These are phyloP conservation scores for Caenorhabditis inopinata DNA, from an alignment of 1,140 invertebrate species.

Conservation along the genomic window DNA sequence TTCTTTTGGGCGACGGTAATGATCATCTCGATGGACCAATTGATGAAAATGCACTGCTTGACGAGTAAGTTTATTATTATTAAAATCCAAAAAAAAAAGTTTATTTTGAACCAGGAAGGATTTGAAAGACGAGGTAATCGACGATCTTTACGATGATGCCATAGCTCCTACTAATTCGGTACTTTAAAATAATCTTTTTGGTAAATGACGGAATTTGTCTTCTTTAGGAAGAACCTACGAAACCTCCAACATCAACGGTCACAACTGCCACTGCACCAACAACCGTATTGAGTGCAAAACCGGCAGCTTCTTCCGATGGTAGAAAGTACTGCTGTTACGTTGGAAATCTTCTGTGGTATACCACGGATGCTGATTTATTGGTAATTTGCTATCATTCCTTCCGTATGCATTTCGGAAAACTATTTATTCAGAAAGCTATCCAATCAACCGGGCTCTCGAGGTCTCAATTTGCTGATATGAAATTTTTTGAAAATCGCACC, in stretches of 20 bases:
- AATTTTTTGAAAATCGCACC: conserved; percentile 97
- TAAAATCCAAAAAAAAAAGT: not conserved
- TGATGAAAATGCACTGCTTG: conserved; percentile 31
- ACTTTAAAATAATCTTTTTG: not conserved
- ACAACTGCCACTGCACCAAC: not conserved
- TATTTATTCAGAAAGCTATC: conserved; percentile 15
- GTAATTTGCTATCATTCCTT: conserved; percentile 13
- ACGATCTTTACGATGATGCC: conserved; percentile 63
- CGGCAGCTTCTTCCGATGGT: conserved; percentile 23
- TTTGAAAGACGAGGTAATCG: conserved; percentile 16
- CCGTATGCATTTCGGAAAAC: not conserved
- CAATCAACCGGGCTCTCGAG: not conserved
- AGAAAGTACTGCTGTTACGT: conserved; percentile 62
- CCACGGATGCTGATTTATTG: conserved; percentile 60
- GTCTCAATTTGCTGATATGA: conserved; percentile 80
- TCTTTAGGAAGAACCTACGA: not conserved
- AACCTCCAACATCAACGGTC: not conserved
- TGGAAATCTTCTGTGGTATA: conserved; percentile 66
- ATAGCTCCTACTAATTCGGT: conserved; percentile 54
- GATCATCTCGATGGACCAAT: not conserved
- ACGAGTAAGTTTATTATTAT: not conserved
- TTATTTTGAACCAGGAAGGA: not conserved
- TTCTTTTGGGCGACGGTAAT: not conserved
- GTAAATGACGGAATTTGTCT: not conserved
- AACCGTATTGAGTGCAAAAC: not conserved